Evolutionary conservation across 1,140 invertebrate genomes (phyloP).

Genomic region (Centruroides vittatus): DNA sequence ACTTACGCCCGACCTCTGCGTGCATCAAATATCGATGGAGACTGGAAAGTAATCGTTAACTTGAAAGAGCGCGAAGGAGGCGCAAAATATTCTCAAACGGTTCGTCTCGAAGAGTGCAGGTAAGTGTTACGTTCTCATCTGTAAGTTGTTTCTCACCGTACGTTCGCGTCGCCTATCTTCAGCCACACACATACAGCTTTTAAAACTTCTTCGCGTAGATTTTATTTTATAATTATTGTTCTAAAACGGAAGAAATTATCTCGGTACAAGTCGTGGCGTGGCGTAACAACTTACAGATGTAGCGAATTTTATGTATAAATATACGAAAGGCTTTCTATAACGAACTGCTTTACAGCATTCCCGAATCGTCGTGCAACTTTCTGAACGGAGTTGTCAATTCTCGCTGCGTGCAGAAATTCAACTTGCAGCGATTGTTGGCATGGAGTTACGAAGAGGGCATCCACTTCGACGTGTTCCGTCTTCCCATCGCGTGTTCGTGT

Average conservation of each 20-base stretch:
- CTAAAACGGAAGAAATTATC: no score
- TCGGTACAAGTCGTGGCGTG: no score
- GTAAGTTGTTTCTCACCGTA: no score
- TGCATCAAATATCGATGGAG: constrained; percentile 52
- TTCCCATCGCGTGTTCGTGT: constrained; percentile 69
- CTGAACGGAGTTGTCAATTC: constrained; percentile 42
- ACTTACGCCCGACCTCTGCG: constrained; percentile 66
- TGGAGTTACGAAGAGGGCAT: constrained; percentile 66
- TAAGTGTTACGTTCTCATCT: constrained; percentile 23
- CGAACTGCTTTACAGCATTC: neutral
- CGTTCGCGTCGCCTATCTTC: no score
- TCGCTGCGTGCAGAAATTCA: constrained; percentile 66
- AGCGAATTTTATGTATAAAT: no score
- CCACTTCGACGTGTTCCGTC: constrained; percentile 69
- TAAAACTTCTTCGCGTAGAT: no score
- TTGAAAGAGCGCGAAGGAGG: constrained; percentile 34
- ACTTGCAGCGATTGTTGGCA: constrained; percentile 63
- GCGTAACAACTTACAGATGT: no score
- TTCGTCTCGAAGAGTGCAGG: constrained; percentile 68
- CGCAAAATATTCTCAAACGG: constrained; percentile 54
- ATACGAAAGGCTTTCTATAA: no score
- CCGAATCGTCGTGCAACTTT: constrained; percentile 46
- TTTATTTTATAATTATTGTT: no score
- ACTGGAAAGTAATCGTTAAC: constrained; percentile 78
- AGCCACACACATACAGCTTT: no score